Evolutionary conservation across 2,888 invertebrate species (phyloP), one percentile per base, ranked within the genome.

Genomic region (Crepidodera aurea): DNA sequence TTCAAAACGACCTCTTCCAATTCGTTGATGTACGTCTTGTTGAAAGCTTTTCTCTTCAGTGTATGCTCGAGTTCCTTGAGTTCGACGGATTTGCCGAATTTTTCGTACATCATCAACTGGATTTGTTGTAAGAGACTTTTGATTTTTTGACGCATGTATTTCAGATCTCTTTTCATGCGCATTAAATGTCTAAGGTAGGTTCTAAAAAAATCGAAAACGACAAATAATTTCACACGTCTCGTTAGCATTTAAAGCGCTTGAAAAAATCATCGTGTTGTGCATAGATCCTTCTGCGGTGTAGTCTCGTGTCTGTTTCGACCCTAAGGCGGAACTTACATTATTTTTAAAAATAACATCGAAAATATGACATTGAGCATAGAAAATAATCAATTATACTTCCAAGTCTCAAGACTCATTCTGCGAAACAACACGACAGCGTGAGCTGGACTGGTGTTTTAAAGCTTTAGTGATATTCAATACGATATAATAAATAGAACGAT

Each of bases 131-230:
- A 85, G 2, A 91, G 74, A 6, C 82, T 81, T 1, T 81, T 80
- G 0, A 89, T 87, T 56, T 84, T 82, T 0, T 79, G 78, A 6
- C 85, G 83, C 91, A 92, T 92, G 48, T 85, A 85, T 44, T 85
- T 84, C 10, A 89, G 82, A 75, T 92, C 91, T 0, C 87, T 82
- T 76, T 87, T 87, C 87, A 92, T 89, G 65, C 90, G 86, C 53
- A 86, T 84, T 59, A 91, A 76, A 75, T 92, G 91, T 0, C 84
- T 84, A 64, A 87, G 85, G 74, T 90, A 89, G 39, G 87, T 83
- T 73, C 90, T 90, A 15, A 57, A 67, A 62, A 18, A 57, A 50
- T 15, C 10, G n/a, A 0, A 10, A 22, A 22, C 22, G 3, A 22
- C 6, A 22, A 22, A 22, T 22, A 22, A 22, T 22, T 22, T 22